Evolutionary conservation across 37 sponge, comb jelly and placozoan species (phyloP), one percentile per base, ranked within the genome.

Genomic region (Aphrocallistes beatrix): DNA sequence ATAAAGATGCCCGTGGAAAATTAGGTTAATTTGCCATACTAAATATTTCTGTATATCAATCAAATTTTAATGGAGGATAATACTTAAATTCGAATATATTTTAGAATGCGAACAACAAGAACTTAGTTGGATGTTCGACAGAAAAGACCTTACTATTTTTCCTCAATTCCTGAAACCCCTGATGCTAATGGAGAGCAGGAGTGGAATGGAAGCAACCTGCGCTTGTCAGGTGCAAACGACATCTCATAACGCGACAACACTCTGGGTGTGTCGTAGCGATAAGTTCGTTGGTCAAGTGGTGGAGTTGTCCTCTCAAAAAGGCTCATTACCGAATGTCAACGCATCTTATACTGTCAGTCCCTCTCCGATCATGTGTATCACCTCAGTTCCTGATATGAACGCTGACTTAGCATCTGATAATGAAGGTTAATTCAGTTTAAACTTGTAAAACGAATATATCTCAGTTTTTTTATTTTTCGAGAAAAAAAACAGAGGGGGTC

Each of bases 181-280:
- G n/a, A 60, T 60, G 75, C 75, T 60, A 13, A 60, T 60, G 75
- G 75, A 60, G 75, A 60, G 75, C 34, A 60, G 75, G 34, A 60
- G 75, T 60, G 75, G 75, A 3, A 60, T 60, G 75, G 75, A 60
- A 60, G 75, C 75, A 25, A 60, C 75, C n/a, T 60, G 75, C n/a
- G 75, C 75, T 13, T 60, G 75, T 13, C 75, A 60, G 34, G 75
- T 60, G 3, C 28, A 60, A 30, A 60, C 75, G 6, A 60, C 75
- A 3, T 28, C 32, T 13, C 34, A 19, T 13, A 30, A 60, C 75
- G n/a, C n/a, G n/a, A 60, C 75, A 3, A 60, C 17, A 25, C 82
- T 93, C 82, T 93, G 91, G 91, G 88, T 93, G 39, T 88, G 89
- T 49, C 51, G 85, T 40, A 86, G 91, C 38, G 91, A 90, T 39